phyloP scores from a whole-genome alignment of 2,797 vertebrate genomes.

The Ptychobarbus kaznakovi region DNA sequence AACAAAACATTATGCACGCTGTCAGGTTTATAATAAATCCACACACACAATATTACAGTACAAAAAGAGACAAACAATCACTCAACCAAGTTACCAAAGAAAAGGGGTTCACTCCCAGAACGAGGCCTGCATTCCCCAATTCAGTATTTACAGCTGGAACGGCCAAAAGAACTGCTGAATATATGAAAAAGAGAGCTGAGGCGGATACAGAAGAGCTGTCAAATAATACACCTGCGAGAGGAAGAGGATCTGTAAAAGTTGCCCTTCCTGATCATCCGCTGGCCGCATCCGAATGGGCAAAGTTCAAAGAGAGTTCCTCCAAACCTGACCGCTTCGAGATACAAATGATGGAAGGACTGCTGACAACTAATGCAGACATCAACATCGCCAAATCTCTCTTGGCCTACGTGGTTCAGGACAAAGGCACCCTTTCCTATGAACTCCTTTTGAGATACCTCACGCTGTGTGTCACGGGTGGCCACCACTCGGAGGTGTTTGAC shows the following conservation, averaged over 20 bases:
- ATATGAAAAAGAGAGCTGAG: constrained; percentile 60
- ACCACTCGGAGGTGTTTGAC: constrained; percentile 83
- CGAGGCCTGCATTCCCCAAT: constrained; percentile 57
- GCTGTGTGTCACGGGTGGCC: constrained; percentile 82
- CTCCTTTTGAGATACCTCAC: constrained; percentile 86
- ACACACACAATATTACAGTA: constrained; percentile 60
- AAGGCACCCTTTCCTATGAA: constrained; percentile 82
- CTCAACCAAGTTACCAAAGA: constrained; percentile 31
- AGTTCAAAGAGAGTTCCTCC: constrained; percentile 72
- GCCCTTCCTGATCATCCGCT: constrained; percentile 78
- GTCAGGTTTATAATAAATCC: background rate
- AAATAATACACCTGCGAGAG: background rate
- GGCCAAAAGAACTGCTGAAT: constrained; percentile 77
- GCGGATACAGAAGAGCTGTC: constrained; percentile 39
- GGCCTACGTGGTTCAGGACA: constrained; percentile 80
- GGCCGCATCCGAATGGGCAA: constrained; percentile 82
- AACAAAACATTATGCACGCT: background rate
- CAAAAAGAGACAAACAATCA: constrained; percentile 51
- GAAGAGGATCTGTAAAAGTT: constrained; percentile 42
- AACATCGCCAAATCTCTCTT: constrained; percentile 91
- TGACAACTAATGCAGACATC: constrained; percentile 69
- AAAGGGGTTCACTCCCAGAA: constrained; percentile 29
- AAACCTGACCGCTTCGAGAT: constrained; percentile 76
- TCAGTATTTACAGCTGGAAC: constrained; percentile 84
- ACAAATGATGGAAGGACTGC: constrained; percentile 77